A percentile compares a stretch with the other conserved stretches of the same genome.
These are phyloP conservation scores for Sisyra terminalis DNA, from an alignment of 2,888 invertebrate species.

Conservation along the genomic window DNA sequence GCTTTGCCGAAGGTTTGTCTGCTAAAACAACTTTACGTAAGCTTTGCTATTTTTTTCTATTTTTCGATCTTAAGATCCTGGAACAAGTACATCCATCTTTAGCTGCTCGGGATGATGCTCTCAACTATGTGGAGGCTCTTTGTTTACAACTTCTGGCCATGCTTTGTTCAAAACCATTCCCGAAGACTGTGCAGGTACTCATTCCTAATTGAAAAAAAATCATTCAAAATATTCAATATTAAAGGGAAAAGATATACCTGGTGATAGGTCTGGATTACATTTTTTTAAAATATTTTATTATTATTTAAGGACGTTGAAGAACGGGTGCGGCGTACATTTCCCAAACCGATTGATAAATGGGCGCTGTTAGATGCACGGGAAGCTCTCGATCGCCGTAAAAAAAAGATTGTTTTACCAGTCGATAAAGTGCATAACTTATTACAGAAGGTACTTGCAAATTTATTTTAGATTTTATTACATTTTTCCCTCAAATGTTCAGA, in stretches of 20 bases:
- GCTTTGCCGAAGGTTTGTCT: conserved; percentile 67
- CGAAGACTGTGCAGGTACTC: conserved; percentile 58
- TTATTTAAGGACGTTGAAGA: conserved; percentile 71
- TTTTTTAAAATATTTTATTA: neutral
- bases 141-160: conserved; percentile 76
- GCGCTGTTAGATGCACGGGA: conserved; percentile 79
- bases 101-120: conserved; percentile 72
- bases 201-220: neutral
- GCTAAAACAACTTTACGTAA: neutral
- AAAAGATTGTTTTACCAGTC: conserved; percentile 65
- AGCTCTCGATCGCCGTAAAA: conserved; percentile 63
- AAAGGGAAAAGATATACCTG: neutral
- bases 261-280: neutral
- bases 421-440: conserved; percentile 82
- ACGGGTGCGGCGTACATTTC: conserved; percentile 79
- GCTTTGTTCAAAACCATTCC: conserved; percentile 72
- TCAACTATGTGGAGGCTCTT: conserved; percentile 82
- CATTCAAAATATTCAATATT: neutral
- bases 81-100: conserved; percentile 82
- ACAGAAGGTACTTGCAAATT: conserved; percentile 41
- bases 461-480: too few species aligned
- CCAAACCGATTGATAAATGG: conserved; percentile 91
- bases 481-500: too few species aligned
- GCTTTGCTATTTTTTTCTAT: conserved; percentile 2
- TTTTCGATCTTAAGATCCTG: conserved; percentile 46